Base-by-base conservation (phyloP, 2,888 invertebrate species). In the Amiota minor region DNA sequence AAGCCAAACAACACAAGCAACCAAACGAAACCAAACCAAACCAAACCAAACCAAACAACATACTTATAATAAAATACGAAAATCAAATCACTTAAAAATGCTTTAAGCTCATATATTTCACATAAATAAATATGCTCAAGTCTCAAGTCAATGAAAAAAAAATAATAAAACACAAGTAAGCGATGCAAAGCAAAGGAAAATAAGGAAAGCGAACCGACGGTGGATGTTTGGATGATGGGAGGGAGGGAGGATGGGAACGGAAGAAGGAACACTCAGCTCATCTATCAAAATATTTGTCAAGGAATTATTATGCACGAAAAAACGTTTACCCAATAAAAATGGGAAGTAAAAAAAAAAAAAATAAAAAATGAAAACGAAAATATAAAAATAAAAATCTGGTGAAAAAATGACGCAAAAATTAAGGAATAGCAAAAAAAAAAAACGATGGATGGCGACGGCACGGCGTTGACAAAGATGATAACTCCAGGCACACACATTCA, bases 261-360 rank as follows among this genome's bases (percentile, higher is more conserved):
- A 35, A 8, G 2, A 53, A 53, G 6, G 14, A 45, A 23, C 62
- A 45, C 62, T 35, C 62, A 74, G 77, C 75, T 78, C 81, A 78
- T 80, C 77, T 80, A 75, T 78, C 83, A 82, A 78, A 78, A 74
- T 76, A 76, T 76, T 75, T 73, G 75, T 68, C 75, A 62, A 49
- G 56, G 46, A 18, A 61, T 61, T 23, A 50, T 20, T 71, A 71
- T 47, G 56, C 59, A 59, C n/a, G 59, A 35, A 56, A 18, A 56
- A 70, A 70, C 70, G 62, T 23, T 61, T 61, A 18, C 18, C 61
- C 61, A 61, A 61, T 23, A 18, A 61, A 61, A 23, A 23, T 20
- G 23, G 3, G 35, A 56, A 62, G 2, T 35, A 62, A 62, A 62
- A 62, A 62, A 35, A 11, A 61, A 23, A 61, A 61, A 23, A 4